Percentiles rank a stretch among this genome's conserved stretches.
phyloP scores from a whole-genome alignment of 1,140 invertebrate species.

The Drosophila baimaii region DNA sequence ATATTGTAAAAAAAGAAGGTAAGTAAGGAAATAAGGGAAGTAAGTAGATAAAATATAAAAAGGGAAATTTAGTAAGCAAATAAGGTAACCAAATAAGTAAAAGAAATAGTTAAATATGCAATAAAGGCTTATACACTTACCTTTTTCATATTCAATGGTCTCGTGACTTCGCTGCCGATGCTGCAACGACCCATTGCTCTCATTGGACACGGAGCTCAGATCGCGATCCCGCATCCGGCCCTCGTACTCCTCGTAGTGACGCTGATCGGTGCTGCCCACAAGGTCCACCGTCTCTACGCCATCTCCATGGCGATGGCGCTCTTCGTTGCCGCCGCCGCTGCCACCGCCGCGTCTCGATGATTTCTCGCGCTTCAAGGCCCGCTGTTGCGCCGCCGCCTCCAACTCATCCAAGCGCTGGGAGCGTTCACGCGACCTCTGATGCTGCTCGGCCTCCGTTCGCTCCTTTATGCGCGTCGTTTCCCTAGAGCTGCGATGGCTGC shows the following conservation, averaged over 20 bases:
- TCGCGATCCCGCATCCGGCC: conserved; percentile 75
- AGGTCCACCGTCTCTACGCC: conserved; percentile 66
- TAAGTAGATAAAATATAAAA: too few relatives aligned
- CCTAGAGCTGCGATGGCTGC: conserved; percentile 54
- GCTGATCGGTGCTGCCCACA: conserved; percentile 56
- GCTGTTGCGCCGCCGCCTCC: conserved; percentile 40
- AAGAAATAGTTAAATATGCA: background rate
- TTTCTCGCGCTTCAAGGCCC: conserved; percentile 58
- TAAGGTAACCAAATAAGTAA: background rate
- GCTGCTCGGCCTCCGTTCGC: conserved; percentile 55
- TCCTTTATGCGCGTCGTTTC: conserved; percentile 51
- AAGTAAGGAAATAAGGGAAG: background rate
- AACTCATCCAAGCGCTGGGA: conserved; percentile 62
- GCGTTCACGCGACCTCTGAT: conserved; percentile 59
- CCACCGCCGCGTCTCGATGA: conserved; percentile 50
- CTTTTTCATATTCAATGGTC: conserved; percentile 85
- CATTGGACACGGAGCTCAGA: conserved; percentile 83
- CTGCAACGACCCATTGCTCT: conserved; percentile 84
- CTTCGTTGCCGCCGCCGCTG: conserved; percentile 54
- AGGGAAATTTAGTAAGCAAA: too few relatives aligned
- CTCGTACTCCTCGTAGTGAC: conserved; percentile 79
- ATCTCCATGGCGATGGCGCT: conserved; percentile 62
- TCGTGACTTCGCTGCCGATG: conserved; percentile 84
- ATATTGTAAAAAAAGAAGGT: conserved; percentile 71
- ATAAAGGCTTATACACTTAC: conserved; percentile 73